Evolutionary conservation across 2,797 vertebrate genomes (phyloP).

Genomic region (Sebastes minor): DNA sequence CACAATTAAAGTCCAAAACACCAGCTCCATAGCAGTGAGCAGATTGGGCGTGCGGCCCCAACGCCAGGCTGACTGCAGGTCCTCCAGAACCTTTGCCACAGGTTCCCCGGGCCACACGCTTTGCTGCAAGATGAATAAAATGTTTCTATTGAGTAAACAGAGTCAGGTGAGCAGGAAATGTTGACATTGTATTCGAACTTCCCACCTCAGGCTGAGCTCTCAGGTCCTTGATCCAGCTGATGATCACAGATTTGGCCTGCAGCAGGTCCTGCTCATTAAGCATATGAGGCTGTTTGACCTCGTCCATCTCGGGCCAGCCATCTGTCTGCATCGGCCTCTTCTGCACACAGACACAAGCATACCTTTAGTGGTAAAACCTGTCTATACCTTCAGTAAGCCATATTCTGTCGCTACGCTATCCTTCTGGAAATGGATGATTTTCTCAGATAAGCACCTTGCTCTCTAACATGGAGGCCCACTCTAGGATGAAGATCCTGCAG

Average conservation of each 20-base stretch:
- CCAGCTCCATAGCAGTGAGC: constrained; percentile 80
- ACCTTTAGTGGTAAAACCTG: background rate
- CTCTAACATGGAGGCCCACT: constrained; percentile 81
- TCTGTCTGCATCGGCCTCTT: constrained; percentile 80
- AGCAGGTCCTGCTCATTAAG: constrained; percentile 67
- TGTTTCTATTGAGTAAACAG: background rate
- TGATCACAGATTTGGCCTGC: constrained; percentile 70
- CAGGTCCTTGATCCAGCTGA: constrained; percentile 82
- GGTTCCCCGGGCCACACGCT: constrained; percentile 83
- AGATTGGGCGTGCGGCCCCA: constrained; percentile 75
- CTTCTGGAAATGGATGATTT: background rate
- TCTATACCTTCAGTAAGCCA: background rate
- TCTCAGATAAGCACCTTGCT: constrained; percentile 74
- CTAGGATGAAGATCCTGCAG: constrained; percentile 78
- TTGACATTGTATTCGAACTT: background rate
- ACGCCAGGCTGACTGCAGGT: constrained; percentile 82
- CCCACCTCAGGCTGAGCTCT: constrained; percentile 82
- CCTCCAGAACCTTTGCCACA: constrained; percentile 77
- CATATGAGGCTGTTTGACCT: constrained; percentile 55
- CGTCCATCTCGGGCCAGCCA: constrained; percentile 76
- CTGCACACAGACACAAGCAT: constrained; percentile 48
- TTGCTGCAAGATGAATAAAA: constrained; percentile 66
- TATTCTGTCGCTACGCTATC: background rate
- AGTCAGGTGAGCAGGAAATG: background rate
- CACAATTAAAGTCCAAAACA: constrained; percentile 81